These are phyloP conservation scores for Halictus quadricinctus DNA, from an alignment of 2,888 invertebrate genomes.

Conservation along the genomic window DNA sequence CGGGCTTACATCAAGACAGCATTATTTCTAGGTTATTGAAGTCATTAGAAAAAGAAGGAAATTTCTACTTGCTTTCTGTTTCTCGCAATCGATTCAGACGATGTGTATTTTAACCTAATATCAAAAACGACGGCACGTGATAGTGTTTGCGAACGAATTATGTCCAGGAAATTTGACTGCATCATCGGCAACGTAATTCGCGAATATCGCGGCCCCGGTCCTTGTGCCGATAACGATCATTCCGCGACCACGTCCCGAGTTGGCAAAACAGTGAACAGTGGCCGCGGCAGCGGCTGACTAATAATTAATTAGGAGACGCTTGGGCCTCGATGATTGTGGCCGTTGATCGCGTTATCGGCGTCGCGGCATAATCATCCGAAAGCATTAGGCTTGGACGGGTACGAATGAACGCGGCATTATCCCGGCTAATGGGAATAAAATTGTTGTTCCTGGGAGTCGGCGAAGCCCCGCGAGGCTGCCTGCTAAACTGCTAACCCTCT, in stretches of 20 bases:
- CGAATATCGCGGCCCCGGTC: neutral
- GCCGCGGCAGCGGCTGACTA: slow-evolving; percentile 17
- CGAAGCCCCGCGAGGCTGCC: slow-evolving; percentile 22
- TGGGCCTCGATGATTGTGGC: slow-evolving; percentile 56
- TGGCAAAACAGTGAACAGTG: slow-evolving; percentile 35
- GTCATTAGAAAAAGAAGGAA: too few species aligned
- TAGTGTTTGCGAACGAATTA: neutral
- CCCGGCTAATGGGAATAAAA: slow-evolving; percentile 71
- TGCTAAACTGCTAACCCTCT: slow-evolving; percentile 18
- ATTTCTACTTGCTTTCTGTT: neutral
- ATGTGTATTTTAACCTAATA: too few species aligned
- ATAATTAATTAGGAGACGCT: slow-evolving; percentile 64
- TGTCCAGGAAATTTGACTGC: neutral
- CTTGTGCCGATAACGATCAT: slow-evolving; percentile 21
- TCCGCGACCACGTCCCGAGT: neutral
- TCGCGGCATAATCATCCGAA: slow-evolving; percentile 63
- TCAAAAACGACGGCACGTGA: neutral
- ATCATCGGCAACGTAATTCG: neutral
- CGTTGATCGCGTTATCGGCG: slow-evolving; percentile 63
- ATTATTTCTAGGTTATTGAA: too few species aligned
- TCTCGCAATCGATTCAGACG: neutral
- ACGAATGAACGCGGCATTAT: slow-evolving; percentile 66
- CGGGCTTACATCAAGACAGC: too few species aligned
- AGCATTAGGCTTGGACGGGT: slow-evolving; percentile 62
- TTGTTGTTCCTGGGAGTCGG: slow-evolving; percentile 56